phyloP scores from a whole-genome alignment of 2,113 vertebrate species.

The Bombycilla garrulus region DNA sequence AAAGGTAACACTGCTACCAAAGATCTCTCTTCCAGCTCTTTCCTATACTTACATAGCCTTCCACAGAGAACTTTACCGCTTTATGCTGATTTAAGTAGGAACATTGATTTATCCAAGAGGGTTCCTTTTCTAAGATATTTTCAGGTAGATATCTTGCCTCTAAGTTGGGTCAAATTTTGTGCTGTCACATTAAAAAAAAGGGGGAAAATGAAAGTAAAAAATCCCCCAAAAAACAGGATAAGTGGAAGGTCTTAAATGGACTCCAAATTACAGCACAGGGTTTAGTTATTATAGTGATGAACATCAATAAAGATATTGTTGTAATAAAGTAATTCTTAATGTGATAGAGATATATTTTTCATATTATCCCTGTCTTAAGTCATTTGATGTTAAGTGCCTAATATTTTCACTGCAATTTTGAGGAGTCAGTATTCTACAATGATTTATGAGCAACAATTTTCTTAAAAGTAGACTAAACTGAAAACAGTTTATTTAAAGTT shows the following conservation, averaged over 20 bases:
- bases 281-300: not conserved
- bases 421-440: not conserved
- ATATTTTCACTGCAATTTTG: not conserved
- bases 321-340: not conserved
- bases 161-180: not conserved
- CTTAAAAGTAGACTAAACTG: not conserved
- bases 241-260: not conserved
- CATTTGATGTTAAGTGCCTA: not conserved
- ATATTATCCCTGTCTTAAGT: not conserved
- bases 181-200: not conserved
- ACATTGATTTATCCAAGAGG: not conserved
- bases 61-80: not conserved
- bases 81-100: not conserved
- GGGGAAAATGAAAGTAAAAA: not conserved
- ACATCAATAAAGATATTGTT: not conserved
- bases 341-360: not conserved
- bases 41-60: not conserved
- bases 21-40: not conserved
- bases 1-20: not conserved
- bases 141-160: not conserved
- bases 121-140: not conserved
- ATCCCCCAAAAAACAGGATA: fast-evolving
- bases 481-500: not conserved
- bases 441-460: not conserved
- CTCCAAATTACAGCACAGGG: not conserved